Base-by-base conservation (phyloP, 1,140 invertebrate species). In the Bicyclus anynana region DNA sequence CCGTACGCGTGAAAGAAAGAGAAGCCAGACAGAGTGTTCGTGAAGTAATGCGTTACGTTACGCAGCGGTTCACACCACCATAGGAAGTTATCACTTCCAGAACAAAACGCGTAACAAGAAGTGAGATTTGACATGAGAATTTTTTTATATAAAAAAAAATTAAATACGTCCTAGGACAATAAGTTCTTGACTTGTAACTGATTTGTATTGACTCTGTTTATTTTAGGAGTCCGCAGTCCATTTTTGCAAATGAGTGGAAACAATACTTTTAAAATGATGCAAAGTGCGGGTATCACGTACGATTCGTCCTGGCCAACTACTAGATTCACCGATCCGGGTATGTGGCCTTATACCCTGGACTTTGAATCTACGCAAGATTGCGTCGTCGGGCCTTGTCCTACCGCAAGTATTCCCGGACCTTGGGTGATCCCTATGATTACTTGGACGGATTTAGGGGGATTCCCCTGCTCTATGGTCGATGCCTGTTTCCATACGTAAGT, bases 281-380 rank as follows among this genome's bases (percentile, higher is more conserved):
- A 75, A 18, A 75, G 89, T 2, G 35, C 64, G 80, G 56, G 89
- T 5, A 76, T 94, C 5, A 59, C 65, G 3, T 94, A 93, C 67
- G 93, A 94, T 69, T 91, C 90, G 44, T 92, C 91, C 4, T 92
- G 92, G 92, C 91, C 91, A 3, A 93, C 92, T 0, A 85, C 84
- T 27, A 69, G 69, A 33, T 90, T 84, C 46, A 84, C 81, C 9
- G 74, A 91, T 42, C 92, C 91, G 10, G 89, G 90, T 33, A 77
- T 94, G 26, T 95, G 93, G 92, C 94, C 94, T 0, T 95, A 94
- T 69, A 94, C 93, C 1, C 73, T 94, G 44, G 92, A 95, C 67
- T 94, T 92, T 66, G 62, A 67, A 1, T 90, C 89, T 5, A 84
- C 69, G 51, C 92, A 93, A 72, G 93, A 94, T 57, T 94, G 94